Base-by-base conservation (phyloP, 2,797 vertebrate species). In the Spinus olivaceus region DNA sequence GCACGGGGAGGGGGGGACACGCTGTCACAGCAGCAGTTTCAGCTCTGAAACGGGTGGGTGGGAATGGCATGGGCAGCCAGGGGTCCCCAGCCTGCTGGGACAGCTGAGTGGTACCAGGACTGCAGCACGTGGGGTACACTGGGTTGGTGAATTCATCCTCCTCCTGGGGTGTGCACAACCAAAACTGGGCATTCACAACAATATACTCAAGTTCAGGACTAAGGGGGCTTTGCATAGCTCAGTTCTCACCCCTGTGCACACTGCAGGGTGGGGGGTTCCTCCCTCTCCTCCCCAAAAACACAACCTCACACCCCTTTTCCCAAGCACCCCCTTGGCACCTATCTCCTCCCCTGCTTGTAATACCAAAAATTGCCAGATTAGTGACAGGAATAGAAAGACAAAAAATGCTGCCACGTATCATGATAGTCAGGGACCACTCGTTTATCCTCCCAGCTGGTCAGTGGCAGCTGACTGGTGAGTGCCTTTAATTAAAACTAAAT, bases 401-500 rank as follows among this genome's bases (percentile, higher is more conserved):
- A 39, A 39, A 39, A 39, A 14, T 39, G 39, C 13, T 39, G 13
- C 14, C 39, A 14, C 39, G 13, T 39, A 39, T 39, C 2, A 0
- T 1, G 35, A 12, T 32, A 23, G 25, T 35, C 9, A 3, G 19
- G 35, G 66, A n/a, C 50, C 78, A 63, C 49, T 12, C 35, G 1
- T n/a, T 65, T 12, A 6, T 25, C 32, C 22, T 10, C 33, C 32
- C 66, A 56, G 37, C 65, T 42, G 65, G 19, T 4, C 66, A 11
- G 57, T 19, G 78, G 20, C 70, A 57, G 37, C 50, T 44, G 71
- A 18, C 11, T 16, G 39, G 19, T 6, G n/a, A 76, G 25, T 23
- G 46, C 59, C 94, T 77, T 71, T 77, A 90, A 92, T 95, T 94
- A 96, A 90, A 90, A 56, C 39, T 30, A 95, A 95, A 95, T 72